phyloP scores from a whole-genome alignment of 1,140 invertebrate genomes.

The Palaemon carinicauda region DNA sequence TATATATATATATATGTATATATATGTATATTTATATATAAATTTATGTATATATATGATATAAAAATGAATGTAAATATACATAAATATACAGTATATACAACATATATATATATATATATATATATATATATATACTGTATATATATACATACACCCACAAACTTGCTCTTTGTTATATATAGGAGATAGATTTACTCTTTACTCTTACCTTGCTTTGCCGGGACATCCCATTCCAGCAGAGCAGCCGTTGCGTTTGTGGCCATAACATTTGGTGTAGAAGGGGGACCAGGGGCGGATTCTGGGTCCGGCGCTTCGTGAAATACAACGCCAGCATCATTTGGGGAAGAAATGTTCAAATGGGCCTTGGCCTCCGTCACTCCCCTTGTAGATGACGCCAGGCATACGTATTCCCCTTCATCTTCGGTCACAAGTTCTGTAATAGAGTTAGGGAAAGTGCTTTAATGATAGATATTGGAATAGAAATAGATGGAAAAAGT shows the following conservation, averaged over 20 bases:
- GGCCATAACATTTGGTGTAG: slow-evolving; percentile 38
- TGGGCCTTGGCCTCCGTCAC: slow-evolving; percentile 39
- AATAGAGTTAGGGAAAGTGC: neutral
- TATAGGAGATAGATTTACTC: too few relatives aligned
- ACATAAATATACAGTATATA: too few relatives aligned
- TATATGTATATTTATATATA: too few relatives aligned
- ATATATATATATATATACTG: too few relatives aligned
- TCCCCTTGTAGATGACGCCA: slow-evolving; percentile 43
- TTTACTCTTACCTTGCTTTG: neutral
- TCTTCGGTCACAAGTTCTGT: slow-evolving; percentile 36
- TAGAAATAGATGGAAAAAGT: too few relatives aligned
- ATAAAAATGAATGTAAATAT: too few relatives aligned
- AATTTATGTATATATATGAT: too few relatives aligned
- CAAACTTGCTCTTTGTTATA: too few relatives aligned
- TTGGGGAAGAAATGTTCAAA: neutral
- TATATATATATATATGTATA: too few relatives aligned
- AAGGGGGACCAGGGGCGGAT: slow-evolving; percentile 39
- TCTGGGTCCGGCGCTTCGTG: slow-evolving; percentile 36
- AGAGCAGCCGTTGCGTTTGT: slow-evolving; percentile 53
- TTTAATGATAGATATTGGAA: too few relatives aligned
- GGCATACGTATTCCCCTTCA: slow-evolving; percentile 45
- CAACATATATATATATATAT: too few relatives aligned
- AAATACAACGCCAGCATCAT: neutral
- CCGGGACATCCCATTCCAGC: slow-evolving; percentile 44
- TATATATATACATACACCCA: too few relatives aligned